Evolutionary conservation across 2,113 vertebrate species (phyloP), one percentile per base, ranked within the genome.

Genomic region (Pachycephala philippinensis): DNA sequence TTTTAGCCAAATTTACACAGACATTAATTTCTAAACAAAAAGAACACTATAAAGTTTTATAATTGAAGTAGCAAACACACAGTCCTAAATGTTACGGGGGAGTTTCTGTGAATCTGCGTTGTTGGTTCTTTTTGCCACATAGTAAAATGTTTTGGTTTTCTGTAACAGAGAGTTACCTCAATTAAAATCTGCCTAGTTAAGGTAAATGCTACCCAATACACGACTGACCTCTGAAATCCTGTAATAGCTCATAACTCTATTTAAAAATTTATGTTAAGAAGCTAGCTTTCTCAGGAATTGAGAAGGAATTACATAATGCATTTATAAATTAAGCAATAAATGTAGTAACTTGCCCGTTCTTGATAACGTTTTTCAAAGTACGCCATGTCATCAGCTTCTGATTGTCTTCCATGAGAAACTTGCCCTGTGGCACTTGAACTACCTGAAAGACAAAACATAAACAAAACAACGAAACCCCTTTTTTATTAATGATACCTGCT

Each of bases 331-430:
- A 88, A 89, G 30, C 33, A 75, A 74, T n/a, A 64, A 86, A 82
- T 40, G n/a, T 17, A 92, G 40, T 82, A 53, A 95, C 98, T 97
- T 97, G 95, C 98, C 97, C 59, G 94, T 88, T 98, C 98, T 93
- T 98, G 98, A 69, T 98, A 98, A 28, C 45, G 54, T 64, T 96
- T 98, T 97, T 98, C 98, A 96, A 98, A 99, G 90, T 97, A 98
- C 95, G 97, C 97, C 98, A 98, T 98, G 81, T 98, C 98, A 37
- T 98, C 97, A 64, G 97, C 97, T 78, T 98, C 98, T 14, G 93
- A 90, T 91, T 49, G 95, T 77, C 63, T 97, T 92, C 97, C 70
- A 20, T 81, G 75, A 93, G 97, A 96, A 91, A 91, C 33, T 59
- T 97, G 96, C 27, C 91, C 84, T 89, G 64, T 72, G 31, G 77